Evolutionary conservation across 2,888 invertebrate genomes (phyloP), one percentile per base, ranked within the genome.

Genomic region (Drosophila hawaiiensis): DNA sequence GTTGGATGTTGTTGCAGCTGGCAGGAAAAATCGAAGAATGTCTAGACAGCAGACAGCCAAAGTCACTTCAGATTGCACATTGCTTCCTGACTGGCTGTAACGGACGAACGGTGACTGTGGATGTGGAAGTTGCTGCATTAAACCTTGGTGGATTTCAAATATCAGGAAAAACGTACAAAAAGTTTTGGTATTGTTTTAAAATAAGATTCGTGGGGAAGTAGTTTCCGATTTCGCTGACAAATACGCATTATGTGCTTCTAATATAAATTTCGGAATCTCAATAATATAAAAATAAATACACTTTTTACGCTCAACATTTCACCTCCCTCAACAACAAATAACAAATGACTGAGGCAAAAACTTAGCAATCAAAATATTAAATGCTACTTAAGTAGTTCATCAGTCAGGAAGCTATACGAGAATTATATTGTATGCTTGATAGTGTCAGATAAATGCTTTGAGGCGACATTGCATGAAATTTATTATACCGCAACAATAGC

Each of bases 41-140:
- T 90, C 84, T 84, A 84, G 84, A 84, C 84, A 89, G 78, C 84
- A 90, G 91, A 84, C 84, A 84, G 90, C 91, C 84, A 89, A 85
- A 84, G 86, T 90, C 84, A 91, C 90, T 85, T 85, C 88, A 85
- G 62, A 78, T 89, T 89, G 90, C 90, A 89, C 90, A 87, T 90
- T 91, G 91, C 88, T 86, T 91, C 91, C 91, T 91, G 85, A 86
- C 85, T 80, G 81, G 62, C 67, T 67, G 50, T 64, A 79, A 64
- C 83, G 79, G 82, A 67, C 78, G 35, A 77, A 52, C 73, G 70
- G 61, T 80, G 70, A 70, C 52, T 67, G 65, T 77, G 63, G 62
- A 62, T 64, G 41, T 63, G 56, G 43, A 19, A 63, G 63, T 58
- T 60, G 39, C 9, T 66, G 61, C 67, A 49, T 37, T 41, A 52